Percentiles rank a stretch among this genome's conserved stretches.
Evolutionary conservation across 2,113 vertebrate species (phyloP).

Genomic region (Otus sunia): DNA sequence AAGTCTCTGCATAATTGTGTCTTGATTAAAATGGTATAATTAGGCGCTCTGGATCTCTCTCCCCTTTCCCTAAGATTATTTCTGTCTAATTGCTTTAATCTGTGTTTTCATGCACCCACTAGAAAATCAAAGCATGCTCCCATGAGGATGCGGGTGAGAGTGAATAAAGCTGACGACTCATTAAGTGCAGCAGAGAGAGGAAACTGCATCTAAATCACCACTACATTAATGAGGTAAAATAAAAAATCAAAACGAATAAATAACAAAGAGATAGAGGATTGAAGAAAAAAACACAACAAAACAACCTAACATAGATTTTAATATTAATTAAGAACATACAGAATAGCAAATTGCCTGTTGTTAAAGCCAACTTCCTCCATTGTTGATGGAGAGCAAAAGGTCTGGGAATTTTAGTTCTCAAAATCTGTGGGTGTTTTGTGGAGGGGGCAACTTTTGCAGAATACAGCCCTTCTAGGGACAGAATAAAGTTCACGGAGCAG

Average conservation of each 20-base stretch:
- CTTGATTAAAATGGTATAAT: constrained; percentile 70
- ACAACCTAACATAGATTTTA: constrained; percentile 29
- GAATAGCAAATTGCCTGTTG: not conserved
- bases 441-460: not conserved
- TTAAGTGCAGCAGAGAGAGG: constrained; percentile 67
- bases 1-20: constrained; percentile 52
- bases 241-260: constrained; percentile 53
- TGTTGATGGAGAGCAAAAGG: not conserved
- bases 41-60: constrained; percentile 63
- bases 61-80: constrained; percentile 70
- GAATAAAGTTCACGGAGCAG: not conserved
- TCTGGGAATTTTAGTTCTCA: not conserved
- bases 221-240: constrained; percentile 67
- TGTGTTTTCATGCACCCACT: constrained; percentile 69
- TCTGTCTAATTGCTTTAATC: constrained; percentile 75
- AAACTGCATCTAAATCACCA: constrained; percentile 73
- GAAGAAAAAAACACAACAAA: not conserved
- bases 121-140: constrained; percentile 72
- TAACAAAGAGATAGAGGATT: constrained; percentile 20
- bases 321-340: constrained; percentile 32
- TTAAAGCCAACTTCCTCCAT: not conserved
- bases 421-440: not conserved
- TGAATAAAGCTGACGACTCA: constrained; percentile 75
- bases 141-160: constrained; percentile 56
- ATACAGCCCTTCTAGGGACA: not conserved